These are phyloP conservation scores for Diadema setosum DNA, from an alignment of 35 echinoderm and acorn worm genomes.

Conservation along the genomic window DNA sequence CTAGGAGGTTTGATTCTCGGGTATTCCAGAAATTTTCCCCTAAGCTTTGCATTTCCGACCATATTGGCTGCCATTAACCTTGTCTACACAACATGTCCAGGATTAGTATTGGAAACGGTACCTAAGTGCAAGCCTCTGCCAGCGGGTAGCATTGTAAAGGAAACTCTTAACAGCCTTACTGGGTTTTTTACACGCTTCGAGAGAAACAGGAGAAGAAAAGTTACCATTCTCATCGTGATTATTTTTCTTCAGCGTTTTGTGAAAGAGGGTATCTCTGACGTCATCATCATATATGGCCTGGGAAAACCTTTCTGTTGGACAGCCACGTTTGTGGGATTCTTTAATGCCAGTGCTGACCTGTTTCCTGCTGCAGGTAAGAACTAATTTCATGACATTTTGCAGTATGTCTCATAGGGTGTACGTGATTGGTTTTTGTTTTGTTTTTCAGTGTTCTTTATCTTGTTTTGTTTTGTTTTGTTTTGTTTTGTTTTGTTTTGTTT, in stretches of 20 bases:
- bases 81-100: neutral
- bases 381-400: no score
- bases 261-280: neutral
- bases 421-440: no score
- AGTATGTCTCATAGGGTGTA: no score
- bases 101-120: conserved; percentile 18
- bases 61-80: neutral
- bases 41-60: neutral
- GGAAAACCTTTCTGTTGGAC: conserved; percentile 47
- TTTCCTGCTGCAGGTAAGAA: conserved; percentile 25
- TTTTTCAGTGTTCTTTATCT: no score
- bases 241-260: neutral
- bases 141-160: neutral
- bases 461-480: no score
- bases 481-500: no score
- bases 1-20: neutral
- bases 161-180: neutral
- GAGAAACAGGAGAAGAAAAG: neutral
- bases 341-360: neutral
- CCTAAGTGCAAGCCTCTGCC: neutral
- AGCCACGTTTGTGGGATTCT: neutral
- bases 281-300: conserved; percentile 31
- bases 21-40: neutral
- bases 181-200: neutral
- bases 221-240: neutral